A percentile compares a stretch with the other conserved stretches of the same genome.
phyloP scores from a whole-genome alignment of 2,888 invertebrate genomes.

The Cecidostiba fungosa region DNA sequence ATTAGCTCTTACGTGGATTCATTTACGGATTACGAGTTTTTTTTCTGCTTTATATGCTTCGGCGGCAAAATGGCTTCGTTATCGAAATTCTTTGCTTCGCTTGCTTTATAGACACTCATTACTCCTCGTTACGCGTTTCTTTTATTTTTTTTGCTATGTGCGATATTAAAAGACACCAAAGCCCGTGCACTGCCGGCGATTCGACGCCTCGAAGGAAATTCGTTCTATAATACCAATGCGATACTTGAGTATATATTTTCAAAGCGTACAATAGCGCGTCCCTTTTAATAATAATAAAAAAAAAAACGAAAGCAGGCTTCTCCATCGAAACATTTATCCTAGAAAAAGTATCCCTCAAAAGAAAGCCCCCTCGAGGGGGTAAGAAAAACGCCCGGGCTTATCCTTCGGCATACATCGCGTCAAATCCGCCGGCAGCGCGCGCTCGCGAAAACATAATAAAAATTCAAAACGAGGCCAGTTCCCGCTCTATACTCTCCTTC shows the following conservation, averaged over 20 bases:
- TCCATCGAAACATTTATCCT: neutral
- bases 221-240: neutral
- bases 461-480: slow-evolving; percentile 48
- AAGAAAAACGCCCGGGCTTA: neutral
- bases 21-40: slow-evolving; percentile 31
- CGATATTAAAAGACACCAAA: slow-evolving; percentile 17
- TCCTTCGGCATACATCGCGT: slow-evolving; percentile 12
- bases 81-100: slow-evolving; percentile 35
- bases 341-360: neutral
- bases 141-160: neutral
- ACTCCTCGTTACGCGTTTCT: slow-evolving; percentile 22
- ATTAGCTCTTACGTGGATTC: slow-evolving; percentile 45
- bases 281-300: neutral
- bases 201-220: neutral
- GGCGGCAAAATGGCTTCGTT: slow-evolving; percentile 43
- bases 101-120: slow-evolving; percentile 30
- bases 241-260: neutral
- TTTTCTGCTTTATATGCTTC: slow-evolving; percentile 21
- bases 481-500: neutral
- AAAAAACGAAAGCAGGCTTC: neutral
- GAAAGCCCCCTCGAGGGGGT: neutral
- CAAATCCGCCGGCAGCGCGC: neutral
- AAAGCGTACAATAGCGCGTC: neutral
- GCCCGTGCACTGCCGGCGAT: neutral
- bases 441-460: slow-evolving; percentile 13